These are phyloP conservation scores for Musca vetustissima DNA, from an alignment of 1,140 invertebrate genomes.

Conservation along the genomic window DNA sequence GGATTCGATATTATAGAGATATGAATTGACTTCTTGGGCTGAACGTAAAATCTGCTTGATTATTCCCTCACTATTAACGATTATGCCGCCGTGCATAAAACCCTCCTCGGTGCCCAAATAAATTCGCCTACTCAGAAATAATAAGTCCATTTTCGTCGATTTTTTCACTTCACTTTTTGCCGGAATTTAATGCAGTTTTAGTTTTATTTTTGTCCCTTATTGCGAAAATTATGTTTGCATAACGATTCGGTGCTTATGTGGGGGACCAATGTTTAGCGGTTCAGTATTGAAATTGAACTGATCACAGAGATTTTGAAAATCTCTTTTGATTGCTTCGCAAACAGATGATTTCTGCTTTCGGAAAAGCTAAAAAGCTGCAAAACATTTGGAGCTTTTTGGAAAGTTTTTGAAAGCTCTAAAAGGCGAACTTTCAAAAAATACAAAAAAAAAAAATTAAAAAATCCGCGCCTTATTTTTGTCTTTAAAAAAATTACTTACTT, in stretches of 20 bases:
- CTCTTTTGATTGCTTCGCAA: not conserved
- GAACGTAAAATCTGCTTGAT: slow-evolving; percentile 41
- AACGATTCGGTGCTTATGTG: not conserved
- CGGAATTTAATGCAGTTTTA: not conserved
- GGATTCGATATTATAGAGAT: slow-evolving; percentile 49
- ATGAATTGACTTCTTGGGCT: slow-evolving; percentile 48
- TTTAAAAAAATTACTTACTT: too few relatives aligned
- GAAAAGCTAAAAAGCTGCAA: too few relatives aligned
- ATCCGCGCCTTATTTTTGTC: too few relatives aligned
- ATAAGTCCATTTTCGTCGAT: slow-evolving; percentile 44
- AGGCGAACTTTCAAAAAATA: too few relatives aligned
- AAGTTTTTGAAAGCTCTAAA: too few relatives aligned
- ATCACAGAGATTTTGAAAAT: not conserved
- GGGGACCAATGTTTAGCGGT: not conserved
- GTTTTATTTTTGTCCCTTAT: too few relatives aligned
- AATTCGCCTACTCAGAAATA: slow-evolving; percentile 51
- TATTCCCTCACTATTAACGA: slow-evolving; percentile 49
- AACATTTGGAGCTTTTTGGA: too few relatives aligned
- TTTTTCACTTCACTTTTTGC: not conserved
- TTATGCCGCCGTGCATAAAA: slow-evolving; percentile 46
- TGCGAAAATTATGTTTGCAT: not conserved
- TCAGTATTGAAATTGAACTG: not conserved
- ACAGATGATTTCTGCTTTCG: not conserved
- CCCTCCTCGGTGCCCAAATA: slow-evolving; percentile 39
- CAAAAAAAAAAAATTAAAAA: too few relatives aligned